phyloP scores from a whole-genome alignment of 2,797 vertebrate species.

The Fundulus diaphanus region DNA sequence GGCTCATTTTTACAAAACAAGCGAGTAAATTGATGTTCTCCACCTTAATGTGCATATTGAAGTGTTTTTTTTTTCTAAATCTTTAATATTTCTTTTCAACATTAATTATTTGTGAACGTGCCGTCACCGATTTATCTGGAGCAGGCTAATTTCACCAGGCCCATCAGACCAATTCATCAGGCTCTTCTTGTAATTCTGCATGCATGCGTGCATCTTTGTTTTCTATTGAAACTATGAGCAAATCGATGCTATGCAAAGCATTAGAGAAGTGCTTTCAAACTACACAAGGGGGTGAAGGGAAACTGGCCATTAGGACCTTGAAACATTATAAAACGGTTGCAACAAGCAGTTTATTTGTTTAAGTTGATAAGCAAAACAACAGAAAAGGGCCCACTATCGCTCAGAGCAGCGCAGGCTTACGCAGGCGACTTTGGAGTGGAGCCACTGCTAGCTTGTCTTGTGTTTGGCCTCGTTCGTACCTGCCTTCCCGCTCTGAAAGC shows the following conservation, averaged over 20 bases:
- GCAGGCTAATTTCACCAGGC: not conserved
- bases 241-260: conserved; percentile 33
- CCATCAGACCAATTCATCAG: not conserved
- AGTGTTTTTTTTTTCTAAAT: not conserved
- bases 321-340: conserved; percentile 4
- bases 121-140: not conserved
- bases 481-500: conserved; percentile 79
- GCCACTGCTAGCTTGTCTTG: conserved; percentile 23
- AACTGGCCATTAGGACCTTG: conserved; percentile 8
- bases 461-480: conserved; percentile 73
- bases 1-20: not conserved
- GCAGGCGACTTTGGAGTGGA: conserved; percentile 37
- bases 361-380: conserved; percentile 11
- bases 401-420: conserved; percentile 29
- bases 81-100: not conserved
- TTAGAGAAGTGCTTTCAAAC: conserved; percentile 25
- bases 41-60: too few relatives aligned
- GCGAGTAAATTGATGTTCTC: too few relatives aligned
- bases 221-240: conserved; percentile 46
- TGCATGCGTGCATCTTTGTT: conserved; percentile 13
- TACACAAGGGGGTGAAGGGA: conserved; percentile 35
- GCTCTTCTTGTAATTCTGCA: conserved; percentile 18
- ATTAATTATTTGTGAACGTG: not conserved
- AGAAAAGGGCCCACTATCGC: conserved; percentile 9
- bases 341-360: conserved; percentile 22